Evolutionary conservation across 2,113 vertebrate genomes (phyloP).

Genomic region (Pteropus alecto): DNA sequence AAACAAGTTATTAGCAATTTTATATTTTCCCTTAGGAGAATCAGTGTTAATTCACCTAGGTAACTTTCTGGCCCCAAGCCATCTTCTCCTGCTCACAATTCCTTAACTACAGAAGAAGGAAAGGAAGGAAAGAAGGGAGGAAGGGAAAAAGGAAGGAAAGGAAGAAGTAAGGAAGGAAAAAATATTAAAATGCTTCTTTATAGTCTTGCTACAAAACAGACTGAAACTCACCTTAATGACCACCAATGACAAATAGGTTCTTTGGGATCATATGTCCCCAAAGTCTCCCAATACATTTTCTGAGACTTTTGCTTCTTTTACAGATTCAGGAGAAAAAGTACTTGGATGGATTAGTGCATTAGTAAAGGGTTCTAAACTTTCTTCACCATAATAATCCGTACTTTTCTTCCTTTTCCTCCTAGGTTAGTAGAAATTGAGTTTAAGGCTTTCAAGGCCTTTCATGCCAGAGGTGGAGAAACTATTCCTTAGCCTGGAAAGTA

Average conservation of each 20-base stretch:
- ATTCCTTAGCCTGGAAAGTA: background rate
- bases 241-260: background rate
- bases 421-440: background rate
- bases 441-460: background rate
- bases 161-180: background rate
- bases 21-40: slow-evolving; percentile 61
- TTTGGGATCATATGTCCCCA: background rate
- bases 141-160: background rate
- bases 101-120: background rate
- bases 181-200: background rate
- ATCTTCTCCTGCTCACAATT: background rate
- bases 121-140: background rate
- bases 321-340: background rate
- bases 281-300: background rate
- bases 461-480: background rate
- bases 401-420: background rate
- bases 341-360: background rate
- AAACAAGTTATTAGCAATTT: slow-evolving; percentile 70
- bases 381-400: background rate
- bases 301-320: background rate
- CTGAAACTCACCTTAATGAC: background rate
- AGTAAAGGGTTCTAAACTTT: background rate
- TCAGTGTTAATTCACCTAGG: slow-evolving; percentile 44
- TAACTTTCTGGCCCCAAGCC: slow-evolving; percentile 10
- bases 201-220: background rate